Evolutionary conservation across 2,113 vertebrate genomes (phyloP), one percentile per base, ranked within the genome.

Genomic region (Phainopepla nitens): DNA sequence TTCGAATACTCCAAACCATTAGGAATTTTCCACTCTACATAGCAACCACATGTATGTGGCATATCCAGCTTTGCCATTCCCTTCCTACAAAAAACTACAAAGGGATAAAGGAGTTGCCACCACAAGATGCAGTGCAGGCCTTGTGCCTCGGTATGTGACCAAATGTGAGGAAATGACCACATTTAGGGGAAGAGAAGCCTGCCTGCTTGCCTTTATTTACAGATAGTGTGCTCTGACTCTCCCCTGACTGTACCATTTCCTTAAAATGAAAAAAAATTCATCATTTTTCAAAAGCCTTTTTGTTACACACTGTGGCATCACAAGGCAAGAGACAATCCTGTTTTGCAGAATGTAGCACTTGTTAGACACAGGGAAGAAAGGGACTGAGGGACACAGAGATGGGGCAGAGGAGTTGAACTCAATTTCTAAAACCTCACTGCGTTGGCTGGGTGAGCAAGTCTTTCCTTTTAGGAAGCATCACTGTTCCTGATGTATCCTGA

Each of bases 111-210:
- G 19, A 54, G 6, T 5, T 71, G 6, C 31, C 15, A 28, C 28
- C 7, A 35, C 3, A 17, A 53, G 42, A 11, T 15, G 7, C 17
- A 51, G 3, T 24, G 29, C 31, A n/a, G 76, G 8, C 10, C 35
- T 29, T 0, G 0, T 47, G 29, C 17, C 14, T 83, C 2, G 0
- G 49, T 47, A 11, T 7, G 16, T 15, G 23, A 31, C 16, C 0
- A 0, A 62, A 3, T 31, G 27, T 49, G 42, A 73, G 6, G 25
- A 71, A 50, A 58, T 15, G 2, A 11, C 15, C 15, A 28, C 4
- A 2, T 47, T 51, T 61, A 57, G 8, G 9, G 19, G 42, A 75
- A 45, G 14, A 61, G 11, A 31, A 29, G 3, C 2, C 15, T 31
- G 24, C 8, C n/a, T 65, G 10, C 6, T 42, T 73, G 24, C 9